Percentiles rank a stretch among this genome's conserved stretches.
phyloP scores from a whole-genome alignment of 2,113 vertebrate genomes.

The Saguinus midas region DNA sequence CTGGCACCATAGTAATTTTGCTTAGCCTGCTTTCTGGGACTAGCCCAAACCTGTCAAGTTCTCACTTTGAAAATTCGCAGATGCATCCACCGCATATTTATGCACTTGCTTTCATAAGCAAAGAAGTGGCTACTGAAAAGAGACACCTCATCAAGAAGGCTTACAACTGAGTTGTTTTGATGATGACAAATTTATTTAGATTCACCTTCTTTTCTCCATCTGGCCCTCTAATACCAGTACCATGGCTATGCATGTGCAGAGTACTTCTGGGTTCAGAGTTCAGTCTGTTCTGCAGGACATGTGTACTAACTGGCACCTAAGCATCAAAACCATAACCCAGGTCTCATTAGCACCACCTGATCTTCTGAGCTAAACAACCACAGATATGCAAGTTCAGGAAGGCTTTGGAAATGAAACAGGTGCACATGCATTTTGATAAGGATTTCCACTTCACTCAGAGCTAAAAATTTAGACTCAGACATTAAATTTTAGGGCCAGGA shows the following conservation, averaged over 20 bases:
- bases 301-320: neutral
- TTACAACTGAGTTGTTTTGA: neutral
- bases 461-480: slow-evolving; percentile 48
- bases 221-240: neutral
- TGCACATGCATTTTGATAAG: slow-evolving; percentile 24
- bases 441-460: slow-evolving; percentile 55
- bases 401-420: slow-evolving; percentile 50
- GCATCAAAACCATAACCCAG: neutral
- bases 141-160: neutral
- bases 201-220: neutral
- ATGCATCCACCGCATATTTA: slow-evolving; percentile 39
- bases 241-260: neutral
- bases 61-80: slow-evolving; percentile 64
- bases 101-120: slow-evolving; percentile 43
- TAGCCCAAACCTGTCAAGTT: slow-evolving; percentile 66
- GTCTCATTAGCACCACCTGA: neutral
- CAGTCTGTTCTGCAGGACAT: neutral
- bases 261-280: neutral
- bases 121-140: slow-evolving; percentile 29
- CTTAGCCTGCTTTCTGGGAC: slow-evolving; percentile 58
- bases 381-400: neutral
- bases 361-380: neutral
- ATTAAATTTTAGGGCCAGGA: slow-evolving; percentile 44
- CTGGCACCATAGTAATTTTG: slow-evolving; percentile 55
- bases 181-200: neutral